Base-by-base conservation (phyloP, 2,888 invertebrate species). In the Acrobasis repandana region DNA sequence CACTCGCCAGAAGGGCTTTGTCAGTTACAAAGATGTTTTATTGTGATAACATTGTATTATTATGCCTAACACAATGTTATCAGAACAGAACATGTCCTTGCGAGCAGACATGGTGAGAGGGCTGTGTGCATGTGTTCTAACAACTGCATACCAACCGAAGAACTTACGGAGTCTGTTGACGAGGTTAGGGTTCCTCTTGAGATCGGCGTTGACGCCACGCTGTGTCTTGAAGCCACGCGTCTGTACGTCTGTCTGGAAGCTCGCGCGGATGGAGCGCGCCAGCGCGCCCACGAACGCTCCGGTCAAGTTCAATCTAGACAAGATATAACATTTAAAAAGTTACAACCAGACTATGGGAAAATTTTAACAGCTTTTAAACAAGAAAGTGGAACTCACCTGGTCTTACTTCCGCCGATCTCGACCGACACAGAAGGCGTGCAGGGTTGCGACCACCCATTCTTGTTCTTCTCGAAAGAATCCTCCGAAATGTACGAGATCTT, bases 211-310 rank as follows among this genome's bases (percentile, higher is more conserved):
- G 34, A 95, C 91, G 65, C 94, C 94, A 59, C 97, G 92, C 68
- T 96, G 95, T 0, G 97, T 97, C 88, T 97, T 97, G 82, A 97
- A 97, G 46, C 94, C 94, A 58, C 97, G 93, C 16, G 94, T 91
- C 81, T 95, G 95, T 18, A 94, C 79, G 38, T 79, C 77, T 64
- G 88, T 46, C 77, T 74, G 72, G 88, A 86, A 1, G 70, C 72
- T 1, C 2, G 63, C 69, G 1, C 67, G 68, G 36, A 85, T 11
- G 62, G 80, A 80, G 9, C 65, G 73, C 0, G 80, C 67, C 4
- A 92, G 73, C 1, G 84, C 70, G 3, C 85, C 80, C 1, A 80
- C 57, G 64, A 89, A 86, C 65, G 87, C 86, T 47, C 86, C 77
- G 10, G 87, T 76, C 14, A 86, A 70, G 28, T 74, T 82, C 34